Base-by-base conservation (phyloP, 1,140 invertebrate genomes). In the Heterodera carotae region DNA sequence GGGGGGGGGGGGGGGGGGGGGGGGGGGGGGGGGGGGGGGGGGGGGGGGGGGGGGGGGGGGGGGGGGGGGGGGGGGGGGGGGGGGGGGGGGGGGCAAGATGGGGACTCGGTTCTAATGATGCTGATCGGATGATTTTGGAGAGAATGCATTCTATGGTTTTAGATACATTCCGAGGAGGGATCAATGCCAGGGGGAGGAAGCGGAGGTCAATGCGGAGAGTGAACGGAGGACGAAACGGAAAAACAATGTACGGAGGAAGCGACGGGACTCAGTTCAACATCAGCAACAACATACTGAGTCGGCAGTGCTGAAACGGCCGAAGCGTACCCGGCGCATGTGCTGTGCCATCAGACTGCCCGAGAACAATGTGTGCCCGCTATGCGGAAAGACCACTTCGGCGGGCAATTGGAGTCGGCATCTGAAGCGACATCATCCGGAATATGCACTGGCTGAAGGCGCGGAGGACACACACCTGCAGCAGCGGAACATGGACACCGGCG, bases 351-450 rank as follows among this genome's bases (percentile, higher is more conserved):
- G 33, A 36, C 36, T 74, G 64, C 72, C 72, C n/a, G 59, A 62
- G 34, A 59, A 43, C 36, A 74, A 74, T 34, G 27, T 74, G 15
- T 74, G 72, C 36, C 72, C 72, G 8, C 25, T 74, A 15, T 74
- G 72, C 64, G 27, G 36, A 31, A 34, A 34, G 29, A 59, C 12
- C 59, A 64, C 64, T 34, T 74, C 72, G 15, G 56, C 72, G 6
- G 72, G 72, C 12, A 74, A 74, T 62, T 74, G 72, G 72, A 74
- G 72, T 62, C 59, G 72, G 25, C 72, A 74, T 18, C 33, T 74
- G 15, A 74, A 74, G 64, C 31, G 72, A 18, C 72, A 74, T 29
- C 72, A 74, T 25, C 56, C 72, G 64, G 72, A 74, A 22, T 74
- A 74, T 62, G 72, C 72, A 33, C 27, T 62, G 36, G 22, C 43